Evolutionary conservation across 2,888 invertebrate genomes (phyloP).

Genomic region (Helleia helle): DNA sequence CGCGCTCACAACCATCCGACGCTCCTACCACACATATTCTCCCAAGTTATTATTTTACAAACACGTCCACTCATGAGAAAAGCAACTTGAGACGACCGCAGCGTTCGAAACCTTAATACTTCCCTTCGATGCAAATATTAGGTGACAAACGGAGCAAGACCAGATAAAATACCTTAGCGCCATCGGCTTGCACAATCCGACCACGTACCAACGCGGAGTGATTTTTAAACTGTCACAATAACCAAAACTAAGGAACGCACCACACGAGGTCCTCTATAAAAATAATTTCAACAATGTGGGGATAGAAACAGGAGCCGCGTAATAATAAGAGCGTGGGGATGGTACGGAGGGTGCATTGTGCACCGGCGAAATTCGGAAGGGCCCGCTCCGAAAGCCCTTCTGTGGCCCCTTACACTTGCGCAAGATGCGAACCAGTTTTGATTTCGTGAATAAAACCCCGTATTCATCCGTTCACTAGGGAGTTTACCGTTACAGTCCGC

Average conservation of each 20-base stretch:
- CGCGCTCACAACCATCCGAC: constrained; percentile 43
- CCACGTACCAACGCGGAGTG: neutral
- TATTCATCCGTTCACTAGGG: constrained; percentile 47
- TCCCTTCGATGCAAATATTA: constrained; percentile 71
- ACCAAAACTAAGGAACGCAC: constrained; percentile 46
- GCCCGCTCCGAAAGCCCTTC: constrained; percentile 63
- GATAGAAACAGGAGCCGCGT: constrained; percentile 65
- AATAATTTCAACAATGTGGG: constrained; percentile 69
- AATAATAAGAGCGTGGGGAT: constrained; percentile 74
- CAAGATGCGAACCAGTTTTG: constrained; percentile 72
- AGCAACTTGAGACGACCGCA: constrained; percentile 73
- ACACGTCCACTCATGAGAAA: constrained; percentile 73
- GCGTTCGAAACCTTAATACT: constrained; percentile 72
- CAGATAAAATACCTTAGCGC: constrained; percentile 45
- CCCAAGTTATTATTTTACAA: constrained; percentile 72
- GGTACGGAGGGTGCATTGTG: constrained; percentile 72
- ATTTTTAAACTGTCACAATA: neutral
- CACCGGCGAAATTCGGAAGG: constrained; percentile 72
- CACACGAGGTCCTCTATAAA: constrained; percentile 60
- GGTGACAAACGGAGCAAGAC: constrained; percentile 62
- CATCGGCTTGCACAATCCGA: constrained; percentile 47
- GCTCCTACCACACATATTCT: constrained; percentile 60
- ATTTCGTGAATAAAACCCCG: constrained; percentile 58
- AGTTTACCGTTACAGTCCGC: constrained; percentile 33
- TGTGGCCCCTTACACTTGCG: constrained; percentile 68